phyloP scores from a whole-genome alignment of 2,888 invertebrate genomes.

The Mythimna albipuncta region DNA sequence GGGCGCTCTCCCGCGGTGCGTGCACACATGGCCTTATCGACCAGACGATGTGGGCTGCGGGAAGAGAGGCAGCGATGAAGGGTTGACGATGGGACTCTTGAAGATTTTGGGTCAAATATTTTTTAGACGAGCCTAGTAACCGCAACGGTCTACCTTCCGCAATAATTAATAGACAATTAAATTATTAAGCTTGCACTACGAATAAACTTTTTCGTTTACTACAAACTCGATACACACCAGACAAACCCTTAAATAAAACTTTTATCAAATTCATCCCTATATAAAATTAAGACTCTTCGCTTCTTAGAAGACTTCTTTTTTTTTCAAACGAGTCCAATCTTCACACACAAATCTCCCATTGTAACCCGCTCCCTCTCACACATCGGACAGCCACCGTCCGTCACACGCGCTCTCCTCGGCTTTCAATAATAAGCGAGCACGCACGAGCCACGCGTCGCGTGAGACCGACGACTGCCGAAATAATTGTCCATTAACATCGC shows the following conservation, averaged over 20 bases:
- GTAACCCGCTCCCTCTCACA: constrained; percentile 54
- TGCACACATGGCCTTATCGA: constrained; percentile 89
- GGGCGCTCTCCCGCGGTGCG: constrained; percentile 88
- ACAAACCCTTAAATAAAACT: background rate
- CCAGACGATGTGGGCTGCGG: constrained; percentile 70
- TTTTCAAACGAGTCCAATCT: background rate
- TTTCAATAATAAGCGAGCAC: constrained; percentile 79
- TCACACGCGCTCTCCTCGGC: constrained; percentile 79
- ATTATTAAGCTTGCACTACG: background rate
- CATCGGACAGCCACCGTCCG: constrained; percentile 58
- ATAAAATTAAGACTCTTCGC: background rate
- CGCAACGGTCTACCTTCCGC: background rate
- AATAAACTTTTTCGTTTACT: background rate
- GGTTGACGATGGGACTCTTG: background rate
- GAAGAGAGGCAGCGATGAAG: constrained; percentile 65
- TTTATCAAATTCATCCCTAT: background rate
- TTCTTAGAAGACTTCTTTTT: background rate
- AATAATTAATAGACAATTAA: no score
- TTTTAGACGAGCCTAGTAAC: background rate
- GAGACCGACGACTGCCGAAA: constrained; percentile 88
- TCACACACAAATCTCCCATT: background rate
- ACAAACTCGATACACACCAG: background rate
- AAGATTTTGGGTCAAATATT: background rate
- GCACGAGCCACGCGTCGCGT: constrained; percentile 86
- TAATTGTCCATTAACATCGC: constrained; percentile 88